phyloP scores from a whole-genome alignment of 1,140 invertebrate genomes.

The Acromyrmex echinatior region DNA sequence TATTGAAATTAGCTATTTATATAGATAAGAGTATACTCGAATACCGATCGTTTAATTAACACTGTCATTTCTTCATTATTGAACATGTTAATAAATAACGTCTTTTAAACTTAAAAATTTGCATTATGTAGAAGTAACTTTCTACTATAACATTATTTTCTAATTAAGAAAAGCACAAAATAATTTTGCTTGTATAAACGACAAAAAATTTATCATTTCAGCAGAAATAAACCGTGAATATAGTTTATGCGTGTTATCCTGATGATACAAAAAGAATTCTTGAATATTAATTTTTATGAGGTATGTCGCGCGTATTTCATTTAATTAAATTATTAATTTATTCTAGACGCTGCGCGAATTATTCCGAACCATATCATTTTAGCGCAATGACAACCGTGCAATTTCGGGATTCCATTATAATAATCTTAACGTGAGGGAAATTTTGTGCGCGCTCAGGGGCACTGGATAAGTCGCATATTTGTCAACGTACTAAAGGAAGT shows the following conservation, averaged over 20 bases:
- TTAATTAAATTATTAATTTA: constrained; percentile 57
- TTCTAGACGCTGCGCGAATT: neutral
- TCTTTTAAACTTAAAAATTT: neutral
- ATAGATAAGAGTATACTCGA: neutral
- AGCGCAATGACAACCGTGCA: neutral
- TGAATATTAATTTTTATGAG: constrained; percentile 20
- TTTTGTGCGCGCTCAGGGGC: constrained; percentile 60
- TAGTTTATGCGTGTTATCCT: neutral
- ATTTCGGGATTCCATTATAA: constrained; percentile 58
- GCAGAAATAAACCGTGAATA: neutral
- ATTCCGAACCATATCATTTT: constrained; percentile 43
- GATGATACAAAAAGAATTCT: neutral
- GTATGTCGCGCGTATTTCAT: neutral
- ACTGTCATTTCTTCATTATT: neutral
- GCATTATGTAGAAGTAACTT: neutral
- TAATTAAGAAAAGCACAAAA: neutral
- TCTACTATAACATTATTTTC: neutral
- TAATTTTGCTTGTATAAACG: neutral
- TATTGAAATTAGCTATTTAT: neutral
- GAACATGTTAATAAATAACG: neutral
- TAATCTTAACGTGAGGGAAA: constrained; percentile 61
- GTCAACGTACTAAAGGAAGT: constrained; percentile 73
- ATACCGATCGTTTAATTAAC: constrained; percentile 23
- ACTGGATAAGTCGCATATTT: constrained; percentile 79
- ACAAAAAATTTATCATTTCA: neutral